Evolutionary conservation across 2,113 vertebrate species (phyloP), one percentile per base, ranked within the genome.

Genomic region (Dipodomys stephensi): DNA sequence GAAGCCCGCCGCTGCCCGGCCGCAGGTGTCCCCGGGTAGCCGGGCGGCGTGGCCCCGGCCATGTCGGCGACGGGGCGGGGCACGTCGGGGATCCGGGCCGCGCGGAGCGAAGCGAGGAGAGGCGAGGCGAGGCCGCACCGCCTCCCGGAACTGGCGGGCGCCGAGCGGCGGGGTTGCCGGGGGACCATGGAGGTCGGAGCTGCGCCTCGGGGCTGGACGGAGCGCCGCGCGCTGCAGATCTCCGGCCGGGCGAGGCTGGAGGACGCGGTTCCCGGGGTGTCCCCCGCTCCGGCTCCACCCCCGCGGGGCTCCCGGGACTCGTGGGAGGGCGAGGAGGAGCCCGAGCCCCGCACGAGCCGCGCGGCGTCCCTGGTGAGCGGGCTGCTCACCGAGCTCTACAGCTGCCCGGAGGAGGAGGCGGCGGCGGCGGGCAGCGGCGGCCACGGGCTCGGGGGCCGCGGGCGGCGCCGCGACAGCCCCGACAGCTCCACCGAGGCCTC

Each of bases 401-500:
- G 99, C 93, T 98, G 98, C 19, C 93, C 98, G 1, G 97, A 95
- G 49, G 96, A 95, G 46, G 97, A 87, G 25, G 96, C 64, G 87
- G 96, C 83, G 62, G 78, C 76, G 18, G 49, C 68, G 16, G 53
- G 11, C 3, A 76, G 91, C 28, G 78, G 82, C 62, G 72, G 87
- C 53, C 82, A 85, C 10, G 92, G 67, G 27, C 30, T 28, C 1
- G 81, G 83, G 87, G 95, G 76, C 12, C 90, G 95, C 20, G 80
- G 13, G 35, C 35, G 93, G 77, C 98, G 98, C 28, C 95, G 94
- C 87, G 99, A 99, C 97, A 99, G 99, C 96, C 97, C 98, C 95
- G 99, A 99, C 97, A 99, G 99, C 95, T 99, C 99, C 88, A 99
- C 99, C 0, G 99, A 99, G 97, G 99, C 98, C 69, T 99, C 99